A percentile compares a stretch with the other conserved stretches of the same genome.
Conservation (phyloP, 2,797 vertebrate species). For the Paratrypauchen microcephalus region DNA sequence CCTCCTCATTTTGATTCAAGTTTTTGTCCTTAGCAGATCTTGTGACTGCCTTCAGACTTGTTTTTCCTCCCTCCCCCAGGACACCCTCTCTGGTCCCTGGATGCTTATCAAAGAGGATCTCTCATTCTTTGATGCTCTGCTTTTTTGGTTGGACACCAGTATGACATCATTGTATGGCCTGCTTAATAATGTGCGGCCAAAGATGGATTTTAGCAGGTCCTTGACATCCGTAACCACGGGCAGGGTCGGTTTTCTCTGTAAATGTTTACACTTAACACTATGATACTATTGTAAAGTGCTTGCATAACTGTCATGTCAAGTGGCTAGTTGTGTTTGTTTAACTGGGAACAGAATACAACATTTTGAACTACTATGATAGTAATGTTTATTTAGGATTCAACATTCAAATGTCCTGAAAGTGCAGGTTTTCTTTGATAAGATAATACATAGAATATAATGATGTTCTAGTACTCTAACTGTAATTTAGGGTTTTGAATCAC, state of each 20-base stretch:
- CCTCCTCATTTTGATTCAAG: conserved; percentile 65
- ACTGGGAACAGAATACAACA: conserved; percentile 42
- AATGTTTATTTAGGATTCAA: not conserved
- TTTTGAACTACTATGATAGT: not conserved
- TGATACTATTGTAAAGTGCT: conserved; percentile 53
- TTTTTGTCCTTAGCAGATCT: conserved; percentile 55
- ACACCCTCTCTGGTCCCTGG: conserved; percentile 44
- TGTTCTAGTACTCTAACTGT: too few relatives aligned
- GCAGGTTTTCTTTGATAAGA: not conserved
- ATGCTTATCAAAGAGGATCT: conserved; percentile 52
- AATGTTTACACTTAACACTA: conserved; percentile 59
- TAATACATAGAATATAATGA: not conserved
- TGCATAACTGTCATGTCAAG: conserved; percentile 63
- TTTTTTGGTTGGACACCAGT: conserved; percentile 24
- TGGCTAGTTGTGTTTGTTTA: conserved; percentile 60
- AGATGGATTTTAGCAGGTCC: conserved; percentile 21
- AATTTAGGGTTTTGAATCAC: too few relatives aligned
- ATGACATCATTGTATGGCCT: conserved; percentile 26
- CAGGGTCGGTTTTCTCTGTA: conserved; percentile 40
- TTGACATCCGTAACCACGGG: conserved; percentile 41
- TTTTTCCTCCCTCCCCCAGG: conserved; percentile 50
- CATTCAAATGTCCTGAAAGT: not conserved
- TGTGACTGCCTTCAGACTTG: conserved; percentile 62
- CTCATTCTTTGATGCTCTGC: conserved; percentile 19
- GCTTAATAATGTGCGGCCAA: conserved; percentile 17